These are phyloP conservation scores for Thalassaphorura encarpata DNA, from an alignment of 1,140 invertebrate species.

Conservation along the genomic window DNA sequence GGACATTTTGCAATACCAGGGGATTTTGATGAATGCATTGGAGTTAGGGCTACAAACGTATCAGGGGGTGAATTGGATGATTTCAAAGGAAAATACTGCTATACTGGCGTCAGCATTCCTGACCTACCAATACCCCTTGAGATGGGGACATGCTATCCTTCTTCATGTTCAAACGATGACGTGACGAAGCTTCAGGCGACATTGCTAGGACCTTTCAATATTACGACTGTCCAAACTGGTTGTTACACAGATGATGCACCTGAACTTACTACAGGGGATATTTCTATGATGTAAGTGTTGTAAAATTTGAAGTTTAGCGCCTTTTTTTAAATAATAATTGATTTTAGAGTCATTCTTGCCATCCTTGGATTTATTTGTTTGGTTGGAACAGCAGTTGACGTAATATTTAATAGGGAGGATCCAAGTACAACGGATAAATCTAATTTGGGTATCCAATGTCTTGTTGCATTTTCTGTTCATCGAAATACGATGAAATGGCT, in stretches of 20 bases:
- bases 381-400: constrained; percentile 1
- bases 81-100: not conserved
- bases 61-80: not conserved
- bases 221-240: not conserved
- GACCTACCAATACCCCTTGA: not conserved
- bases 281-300: constrained; percentile 8
- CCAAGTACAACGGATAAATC: too few species aligned
- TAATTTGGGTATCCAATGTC: too few species aligned
- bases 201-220: not conserved
- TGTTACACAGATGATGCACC: constrained; percentile 5
- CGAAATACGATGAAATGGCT: too few species aligned
- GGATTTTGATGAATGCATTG: not conserved
- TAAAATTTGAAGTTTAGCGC: not conserved
- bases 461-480: too few species aligned
- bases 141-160: constrained; percentile 1
- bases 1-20: not conserved
- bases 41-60: too few species aligned
- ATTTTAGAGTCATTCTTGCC: not conserved
- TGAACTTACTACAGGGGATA: constrained; percentile 7
- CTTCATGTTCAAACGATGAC: not conserved
- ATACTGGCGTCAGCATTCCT: not conserved
- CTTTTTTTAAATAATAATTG: not conserved
- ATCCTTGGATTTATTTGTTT: not conserved
- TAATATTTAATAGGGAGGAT: constrained; percentile 2
- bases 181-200: not conserved